A percentile compares a stretch with the other conserved stretches of the same genome.
phyloP scores from a whole-genome alignment of 2,888 invertebrate species.

The Creontiades dilutus region DNA sequence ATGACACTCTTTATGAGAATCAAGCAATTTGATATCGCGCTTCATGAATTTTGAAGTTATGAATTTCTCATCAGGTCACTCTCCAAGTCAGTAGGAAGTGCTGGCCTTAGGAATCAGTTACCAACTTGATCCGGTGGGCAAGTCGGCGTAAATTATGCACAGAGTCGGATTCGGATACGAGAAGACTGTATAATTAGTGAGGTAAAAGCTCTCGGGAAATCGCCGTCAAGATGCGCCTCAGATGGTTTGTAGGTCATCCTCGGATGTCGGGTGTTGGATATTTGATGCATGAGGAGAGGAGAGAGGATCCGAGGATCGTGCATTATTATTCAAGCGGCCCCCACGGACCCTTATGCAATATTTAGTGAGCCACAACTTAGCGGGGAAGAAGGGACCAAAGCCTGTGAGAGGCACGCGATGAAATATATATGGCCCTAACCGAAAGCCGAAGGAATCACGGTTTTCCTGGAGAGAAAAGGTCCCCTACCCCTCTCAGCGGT shows the following conservation, averaged over 20 bases:
- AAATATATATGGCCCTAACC: slow-evolving; percentile 63
- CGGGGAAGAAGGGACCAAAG: slow-evolving; percentile 23
- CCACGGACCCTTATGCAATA: slow-evolving; percentile 72
- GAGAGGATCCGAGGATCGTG: slow-evolving; percentile 14
- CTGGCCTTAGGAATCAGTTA: background rate
- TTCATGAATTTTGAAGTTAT: background rate
- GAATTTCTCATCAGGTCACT: slow-evolving; percentile 19
- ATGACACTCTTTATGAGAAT: too few relatives aligned
- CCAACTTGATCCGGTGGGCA: slow-evolving; percentile 14
- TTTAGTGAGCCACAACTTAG: slow-evolving; percentile 73
- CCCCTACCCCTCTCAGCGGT: background rate
- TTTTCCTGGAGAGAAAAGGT: background rate
- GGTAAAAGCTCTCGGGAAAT: slow-evolving; percentile 51
- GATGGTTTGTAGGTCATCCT: slow-evolving; percentile 55
- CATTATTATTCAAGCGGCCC: slow-evolving; percentile 73
- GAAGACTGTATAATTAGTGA: slow-evolving; percentile 33
- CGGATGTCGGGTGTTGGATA: slow-evolving; percentile 49
- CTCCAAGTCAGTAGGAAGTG: background rate
- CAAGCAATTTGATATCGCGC: background rate
- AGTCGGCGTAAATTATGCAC: slow-evolving; percentile 11
- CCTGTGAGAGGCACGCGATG: slow-evolving; percentile 67
- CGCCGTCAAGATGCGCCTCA: background rate
- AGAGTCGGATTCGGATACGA: slow-evolving; percentile 21
- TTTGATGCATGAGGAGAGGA: background rate
- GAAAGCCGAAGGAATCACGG: slow-evolving; percentile 44